These are phyloP conservation scores for Pitangus sulphuratus DNA, from an alignment of 2,797 vertebrate species.

Conservation along the genomic window DNA sequence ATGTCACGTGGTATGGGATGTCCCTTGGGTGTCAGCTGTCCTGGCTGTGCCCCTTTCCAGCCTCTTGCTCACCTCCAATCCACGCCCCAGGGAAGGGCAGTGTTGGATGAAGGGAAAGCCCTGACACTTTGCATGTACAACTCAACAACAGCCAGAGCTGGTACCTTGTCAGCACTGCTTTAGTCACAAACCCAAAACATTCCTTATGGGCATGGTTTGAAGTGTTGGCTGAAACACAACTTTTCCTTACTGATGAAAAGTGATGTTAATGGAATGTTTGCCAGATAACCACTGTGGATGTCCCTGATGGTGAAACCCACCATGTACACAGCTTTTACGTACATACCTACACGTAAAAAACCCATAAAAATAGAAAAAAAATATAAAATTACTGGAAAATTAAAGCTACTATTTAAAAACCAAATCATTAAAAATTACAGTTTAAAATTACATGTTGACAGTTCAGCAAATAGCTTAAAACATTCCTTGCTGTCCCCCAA, in stretches of 20 bases:
- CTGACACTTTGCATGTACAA: accelerated
- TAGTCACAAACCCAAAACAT: not conserved
- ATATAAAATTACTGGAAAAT: not conserved
- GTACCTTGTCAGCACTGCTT: accelerated
- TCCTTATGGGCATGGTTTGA: not conserved
- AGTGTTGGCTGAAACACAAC: not conserved
- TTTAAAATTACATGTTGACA: not conserved
- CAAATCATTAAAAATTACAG: not conserved
- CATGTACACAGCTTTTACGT: accelerated
- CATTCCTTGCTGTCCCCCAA: not conserved
- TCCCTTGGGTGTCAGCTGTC: not conserved
- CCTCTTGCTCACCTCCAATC: not conserved
- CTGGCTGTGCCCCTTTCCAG: not conserved
- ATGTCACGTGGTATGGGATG: not conserved
- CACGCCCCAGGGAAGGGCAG: accelerated
- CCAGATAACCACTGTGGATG: not conserved
- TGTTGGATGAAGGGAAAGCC: not conserved
- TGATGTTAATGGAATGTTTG: not conserved
- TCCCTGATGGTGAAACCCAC: not conserved
- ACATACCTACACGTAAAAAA: accelerated
- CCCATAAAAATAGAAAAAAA: not conserved
- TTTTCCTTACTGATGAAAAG: not conserved
- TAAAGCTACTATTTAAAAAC: not conserved
- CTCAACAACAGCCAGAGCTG: not conserved
- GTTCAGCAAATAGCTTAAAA: not conserved